Percentiles rank a stretch among this genome's conserved stretches.
Conservation (phyloP, 2,888 invertebrate species). For the Lapara coniferarum region DNA sequence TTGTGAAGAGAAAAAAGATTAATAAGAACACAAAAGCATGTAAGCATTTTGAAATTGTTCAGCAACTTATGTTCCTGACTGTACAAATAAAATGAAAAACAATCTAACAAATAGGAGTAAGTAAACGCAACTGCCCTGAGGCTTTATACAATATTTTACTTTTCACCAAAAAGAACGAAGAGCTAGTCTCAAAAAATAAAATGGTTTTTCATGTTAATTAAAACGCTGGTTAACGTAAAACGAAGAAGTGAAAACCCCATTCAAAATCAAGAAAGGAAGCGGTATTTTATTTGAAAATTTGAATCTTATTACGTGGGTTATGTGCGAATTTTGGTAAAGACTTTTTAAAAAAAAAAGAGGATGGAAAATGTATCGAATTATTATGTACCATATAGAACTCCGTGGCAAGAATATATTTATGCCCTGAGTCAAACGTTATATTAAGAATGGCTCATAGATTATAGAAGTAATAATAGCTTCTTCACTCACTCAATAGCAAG, state of each 20-base stretch:
- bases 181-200: constrained; percentile 5
- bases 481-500: no score
- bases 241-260: not conserved
- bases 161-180: not conserved
- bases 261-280: not conserved
- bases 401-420: no score
- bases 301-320: not conserved
- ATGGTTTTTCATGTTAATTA: constrained; percentile 15
- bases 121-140: not conserved
- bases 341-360: no score
- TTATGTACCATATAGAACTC: no score
- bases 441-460: no score
- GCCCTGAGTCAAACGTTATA: no score
- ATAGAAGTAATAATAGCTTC: no score
- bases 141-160: not conserved
- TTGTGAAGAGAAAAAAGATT: no score
- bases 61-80: no score
- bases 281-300: constrained; percentile 9
- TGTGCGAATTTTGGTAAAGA: not conserved
- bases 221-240: constrained; percentile 15
- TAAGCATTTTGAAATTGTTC: no score
- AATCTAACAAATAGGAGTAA: not conserved
- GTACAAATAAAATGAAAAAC: not conserved
- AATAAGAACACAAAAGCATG: no score
- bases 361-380: no score